Conservation (phyloP, 2,797 vertebrate genomes). For the Sebastes itinus region DNA sequence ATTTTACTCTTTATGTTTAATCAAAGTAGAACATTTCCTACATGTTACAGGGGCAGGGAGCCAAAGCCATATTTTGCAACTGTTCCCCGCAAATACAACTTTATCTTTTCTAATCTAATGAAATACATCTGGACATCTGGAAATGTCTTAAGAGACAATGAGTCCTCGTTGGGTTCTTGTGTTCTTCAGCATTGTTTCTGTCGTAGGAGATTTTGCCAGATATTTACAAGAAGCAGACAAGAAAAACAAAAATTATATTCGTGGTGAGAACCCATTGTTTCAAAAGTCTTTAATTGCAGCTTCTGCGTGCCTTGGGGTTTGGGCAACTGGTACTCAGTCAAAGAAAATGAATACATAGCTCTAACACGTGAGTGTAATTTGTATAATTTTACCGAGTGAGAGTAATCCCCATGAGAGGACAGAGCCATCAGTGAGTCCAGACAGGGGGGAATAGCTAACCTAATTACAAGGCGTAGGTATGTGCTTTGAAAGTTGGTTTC, state of each 20-base stretch:
- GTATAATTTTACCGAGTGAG: conserved; percentile 28
- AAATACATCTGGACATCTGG: not conserved
- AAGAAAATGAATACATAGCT: conserved; percentile 16
- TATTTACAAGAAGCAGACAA: conserved; percentile 24
- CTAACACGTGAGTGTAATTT: conserved; percentile 17
- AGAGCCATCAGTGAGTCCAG: conserved; percentile 8
- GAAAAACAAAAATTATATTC: conserved; percentile 9
- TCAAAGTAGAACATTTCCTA: not conserved
- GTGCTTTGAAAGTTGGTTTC: conserved; percentile 58
- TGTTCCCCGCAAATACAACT: not conserved
- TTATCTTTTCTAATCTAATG: not conserved
- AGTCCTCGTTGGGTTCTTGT: not conserved
- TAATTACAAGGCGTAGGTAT: conserved; percentile 71
- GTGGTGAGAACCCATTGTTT: conserved; percentile 36
- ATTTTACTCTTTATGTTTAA: not conserved
- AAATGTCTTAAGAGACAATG: not conserved
- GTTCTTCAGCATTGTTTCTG: not conserved
- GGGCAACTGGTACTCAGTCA: conserved; percentile 16
- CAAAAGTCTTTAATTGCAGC: conserved; percentile 36
- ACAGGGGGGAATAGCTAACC: conserved; percentile 31
- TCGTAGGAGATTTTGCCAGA: not conserved
- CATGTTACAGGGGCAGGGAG: not conserved
- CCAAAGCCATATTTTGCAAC: not conserved
- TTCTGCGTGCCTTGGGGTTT: not conserved
- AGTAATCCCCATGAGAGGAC: conserved; percentile 21